Percentiles rank a stretch among this genome's conserved stretches.
phyloP scores from a whole-genome alignment of 2,797 vertebrate species.

The Carcharodon carcharias region DNA sequence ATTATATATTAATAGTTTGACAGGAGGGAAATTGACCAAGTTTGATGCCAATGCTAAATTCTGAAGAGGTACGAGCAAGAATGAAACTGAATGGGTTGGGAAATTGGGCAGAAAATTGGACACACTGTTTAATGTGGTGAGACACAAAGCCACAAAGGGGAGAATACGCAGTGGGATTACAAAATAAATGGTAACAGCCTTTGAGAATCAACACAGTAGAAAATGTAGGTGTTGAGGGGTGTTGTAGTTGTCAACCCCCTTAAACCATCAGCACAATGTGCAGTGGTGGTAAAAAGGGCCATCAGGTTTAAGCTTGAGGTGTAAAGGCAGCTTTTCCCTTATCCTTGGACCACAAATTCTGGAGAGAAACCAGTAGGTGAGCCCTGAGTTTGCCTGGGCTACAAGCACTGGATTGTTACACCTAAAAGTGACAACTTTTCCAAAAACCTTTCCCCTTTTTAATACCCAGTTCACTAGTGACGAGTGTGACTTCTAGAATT shows the following conservation, averaged over 20 bases:
- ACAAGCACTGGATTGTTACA: too few relatives aligned
- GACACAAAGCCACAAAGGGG: neutral
- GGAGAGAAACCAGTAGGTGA: neutral
- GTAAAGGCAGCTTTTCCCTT: neutral
- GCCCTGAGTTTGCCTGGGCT: neutral
- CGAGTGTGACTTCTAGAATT: neutral
- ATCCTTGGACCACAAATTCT: neutral
- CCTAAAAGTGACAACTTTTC: too few relatives aligned
- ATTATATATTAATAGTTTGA: neutral
- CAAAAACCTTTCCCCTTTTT: too few relatives aligned
- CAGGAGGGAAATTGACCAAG: neutral
- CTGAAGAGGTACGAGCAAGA: neutral
- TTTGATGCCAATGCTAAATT: neutral
- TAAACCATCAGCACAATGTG: neutral
- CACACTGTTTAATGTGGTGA: neutral
- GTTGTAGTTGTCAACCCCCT: neutral
- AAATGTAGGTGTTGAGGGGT: neutral
- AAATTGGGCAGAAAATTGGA: neutral
- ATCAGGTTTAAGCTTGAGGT: neutral
- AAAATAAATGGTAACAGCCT: neutral
- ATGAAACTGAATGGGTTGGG: neutral
- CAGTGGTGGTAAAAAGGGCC: neutral
- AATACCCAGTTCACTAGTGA: neutral
- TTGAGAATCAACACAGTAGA: too few relatives aligned
- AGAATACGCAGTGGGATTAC: neutral